A percentile compares a stretch with the other conserved stretches of the same genome.
phyloP scores from a whole-genome alignment of 2,113 vertebrate genomes.

The Peromyscus polionotus region DNA sequence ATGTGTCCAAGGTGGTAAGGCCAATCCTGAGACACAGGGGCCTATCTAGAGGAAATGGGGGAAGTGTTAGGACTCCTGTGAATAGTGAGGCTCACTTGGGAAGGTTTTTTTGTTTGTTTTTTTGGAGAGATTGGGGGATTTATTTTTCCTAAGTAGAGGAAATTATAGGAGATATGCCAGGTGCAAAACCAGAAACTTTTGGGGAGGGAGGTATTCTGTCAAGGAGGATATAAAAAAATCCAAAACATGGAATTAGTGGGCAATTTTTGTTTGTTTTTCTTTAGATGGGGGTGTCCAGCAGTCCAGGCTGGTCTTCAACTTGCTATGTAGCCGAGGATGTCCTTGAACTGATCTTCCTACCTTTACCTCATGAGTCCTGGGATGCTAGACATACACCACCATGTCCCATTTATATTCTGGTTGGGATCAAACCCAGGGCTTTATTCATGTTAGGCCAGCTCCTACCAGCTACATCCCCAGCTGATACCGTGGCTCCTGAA shows the following conservation, averaged over 20 bases:
- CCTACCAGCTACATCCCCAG: not conserved
- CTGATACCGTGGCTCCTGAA: not conserved
- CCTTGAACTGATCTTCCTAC: not conserved
- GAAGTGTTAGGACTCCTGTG: not conserved
- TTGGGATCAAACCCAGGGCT: not conserved
- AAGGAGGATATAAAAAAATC: not conserved
- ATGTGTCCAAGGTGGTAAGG: not conserved
- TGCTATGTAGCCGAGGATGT: not conserved
- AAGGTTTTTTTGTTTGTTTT: not conserved
- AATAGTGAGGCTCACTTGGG: not conserved
- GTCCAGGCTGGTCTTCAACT: not conserved
- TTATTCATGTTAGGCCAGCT: not conserved
- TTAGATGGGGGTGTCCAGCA: not conserved
- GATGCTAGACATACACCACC: not conserved
- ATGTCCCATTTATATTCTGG: not conserved
- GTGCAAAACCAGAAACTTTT: not conserved
- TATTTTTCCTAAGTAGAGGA: not conserved
- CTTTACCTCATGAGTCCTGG: not conserved
- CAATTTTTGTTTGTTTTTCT: not conserved
- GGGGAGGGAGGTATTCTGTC: not conserved
- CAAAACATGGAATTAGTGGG: no score
- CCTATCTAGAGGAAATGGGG: not conserved
- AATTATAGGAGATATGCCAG: not conserved
- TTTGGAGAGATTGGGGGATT: not conserved
- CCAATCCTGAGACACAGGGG: fast-evolving